These are phyloP conservation scores for Coptodon rendalli DNA, from an alignment of 2,113 vertebrate species.

Conservation along the genomic window DNA sequence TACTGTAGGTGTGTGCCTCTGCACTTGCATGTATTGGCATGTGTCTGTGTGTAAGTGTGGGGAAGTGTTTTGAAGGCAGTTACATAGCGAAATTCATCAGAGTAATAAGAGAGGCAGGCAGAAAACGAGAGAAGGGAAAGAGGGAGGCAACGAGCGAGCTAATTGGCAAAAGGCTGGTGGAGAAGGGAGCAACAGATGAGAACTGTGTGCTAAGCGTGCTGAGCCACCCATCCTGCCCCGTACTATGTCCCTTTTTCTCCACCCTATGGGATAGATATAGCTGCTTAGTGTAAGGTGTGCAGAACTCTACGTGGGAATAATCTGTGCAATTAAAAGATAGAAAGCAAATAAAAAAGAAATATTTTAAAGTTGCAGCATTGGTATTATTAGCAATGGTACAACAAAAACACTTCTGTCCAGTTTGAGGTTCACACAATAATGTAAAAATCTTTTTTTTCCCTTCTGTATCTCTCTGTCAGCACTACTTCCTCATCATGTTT, in stretches of 20 bases:
- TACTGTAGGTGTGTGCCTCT: conserved; percentile 7
- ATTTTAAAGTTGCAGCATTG: conserved; percentile 7
- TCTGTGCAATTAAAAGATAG: not conserved
- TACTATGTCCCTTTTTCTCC: not conserved
- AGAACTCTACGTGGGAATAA: not conserved
- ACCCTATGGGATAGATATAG: not conserved
- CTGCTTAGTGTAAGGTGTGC: not conserved
- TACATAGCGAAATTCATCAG: conserved; percentile 13
- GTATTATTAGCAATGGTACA: not conserved
- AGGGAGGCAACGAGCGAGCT: not conserved
- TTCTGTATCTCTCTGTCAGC: conserved; percentile 63
- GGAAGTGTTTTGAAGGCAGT: conserved; percentile 21
- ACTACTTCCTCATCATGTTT: conserved; percentile 93
- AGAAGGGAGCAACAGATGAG: not conserved
- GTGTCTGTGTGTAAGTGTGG: not conserved
- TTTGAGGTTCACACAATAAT: not conserved
- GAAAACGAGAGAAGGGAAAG: not conserved
- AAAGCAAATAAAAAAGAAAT: not conserved
- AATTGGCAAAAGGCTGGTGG: conserved; percentile 39
- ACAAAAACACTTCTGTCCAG: not conserved
- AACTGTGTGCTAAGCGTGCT: conserved; percentile 4
- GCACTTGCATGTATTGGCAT: not conserved
- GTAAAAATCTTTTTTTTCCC: not conserved
- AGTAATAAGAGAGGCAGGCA: conserved; percentile 13
- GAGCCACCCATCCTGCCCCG: not conserved